Base-by-base conservation (phyloP, 1,140 invertebrate species). In the Drosophila mauritiana region DNA sequence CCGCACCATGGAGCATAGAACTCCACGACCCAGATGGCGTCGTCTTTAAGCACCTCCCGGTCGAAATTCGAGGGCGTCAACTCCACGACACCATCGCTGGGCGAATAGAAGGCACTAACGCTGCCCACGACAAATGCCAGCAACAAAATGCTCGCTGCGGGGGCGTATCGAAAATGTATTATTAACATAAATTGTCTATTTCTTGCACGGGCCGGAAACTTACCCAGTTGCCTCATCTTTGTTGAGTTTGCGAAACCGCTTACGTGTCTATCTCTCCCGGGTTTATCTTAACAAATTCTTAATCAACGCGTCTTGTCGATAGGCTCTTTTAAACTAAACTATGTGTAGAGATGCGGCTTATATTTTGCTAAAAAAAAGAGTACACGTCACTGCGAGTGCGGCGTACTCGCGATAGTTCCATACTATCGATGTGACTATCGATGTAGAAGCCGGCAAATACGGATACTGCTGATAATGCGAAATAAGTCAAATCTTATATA, bases 1-100 rank as follows among this genome's bases (percentile, higher is more conserved):
- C 96, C 96, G 93, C 97, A 98, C 98, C 98, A 99, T 1, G 97
- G 97, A 0, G 98, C 98, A 93, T 94, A 99, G 92, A 98, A 99
- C 91, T 92, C 91, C 22, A 99, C 96, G 49, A 99, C 93, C 97
- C 97, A 98, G 46, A 99, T 93, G 81, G 96, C 95, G 93, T 98
- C 96, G 75, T 96, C 95, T 73, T 97, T 94, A 54, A 96, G 93
- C 8, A 99, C 98, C 84, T 96, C 93, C 75, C 93, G 95, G 73
- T 99, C 95, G 92, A 99, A 99, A 94, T 99, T 99, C 25, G 93
- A 93, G 6, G 96, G 94, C n/a, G 96, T 99, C 22, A 99, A 93
- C 78, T 99, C 96, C 8, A 99, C 94, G 6, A 99, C 98, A 92
- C 97, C 97, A 64, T 97, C 97, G 25, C 93, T 94, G 1, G 96